Evolutionary conservation across 2,797 vertebrate species (phyloP).

Genomic region (Erpetoichthys calabaricus): DNA sequence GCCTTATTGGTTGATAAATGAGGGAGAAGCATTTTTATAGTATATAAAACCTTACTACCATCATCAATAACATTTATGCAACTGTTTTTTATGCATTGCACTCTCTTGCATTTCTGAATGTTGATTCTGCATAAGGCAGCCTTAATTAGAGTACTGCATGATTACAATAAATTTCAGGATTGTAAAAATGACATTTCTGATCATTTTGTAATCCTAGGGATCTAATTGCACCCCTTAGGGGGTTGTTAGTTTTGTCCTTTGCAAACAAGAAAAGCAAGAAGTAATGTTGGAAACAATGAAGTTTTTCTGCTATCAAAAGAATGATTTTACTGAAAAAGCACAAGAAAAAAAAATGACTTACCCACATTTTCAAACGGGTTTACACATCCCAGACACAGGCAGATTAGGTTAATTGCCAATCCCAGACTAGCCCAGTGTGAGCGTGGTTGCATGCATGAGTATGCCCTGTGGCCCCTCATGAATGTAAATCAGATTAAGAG

Average conservation of each 20-base stretch:
- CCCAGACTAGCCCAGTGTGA: too few species aligned
- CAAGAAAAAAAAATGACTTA: too few species aligned
- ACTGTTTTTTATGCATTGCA: not conserved
- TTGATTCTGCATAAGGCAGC: constrained; percentile 3
- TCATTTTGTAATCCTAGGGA: not conserved
- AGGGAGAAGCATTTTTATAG: not conserved
- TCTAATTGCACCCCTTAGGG: not conserved
- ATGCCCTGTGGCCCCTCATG: too few species aligned
- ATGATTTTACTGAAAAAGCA: not conserved
- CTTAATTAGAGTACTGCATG: not conserved
- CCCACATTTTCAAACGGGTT: too few species aligned
- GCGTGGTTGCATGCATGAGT: too few species aligned
- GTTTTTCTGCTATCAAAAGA: not conserved
- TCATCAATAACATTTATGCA: constrained; percentile 1
- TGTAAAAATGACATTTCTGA: not conserved
- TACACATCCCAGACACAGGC: too few species aligned
- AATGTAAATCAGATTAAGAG: not conserved
- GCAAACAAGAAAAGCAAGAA: not conserved
- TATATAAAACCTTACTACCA: not conserved
- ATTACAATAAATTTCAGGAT: constrained; percentile 1
- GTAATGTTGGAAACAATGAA: not conserved
- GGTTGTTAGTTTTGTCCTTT: not conserved
- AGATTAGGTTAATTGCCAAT: too few species aligned
- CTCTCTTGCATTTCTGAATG: constrained; percentile 1
- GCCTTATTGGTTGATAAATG: not conserved